phyloP scores from a whole-genome alignment of 1,140 invertebrate genomes.

The Tetranychus urticae region DNA sequence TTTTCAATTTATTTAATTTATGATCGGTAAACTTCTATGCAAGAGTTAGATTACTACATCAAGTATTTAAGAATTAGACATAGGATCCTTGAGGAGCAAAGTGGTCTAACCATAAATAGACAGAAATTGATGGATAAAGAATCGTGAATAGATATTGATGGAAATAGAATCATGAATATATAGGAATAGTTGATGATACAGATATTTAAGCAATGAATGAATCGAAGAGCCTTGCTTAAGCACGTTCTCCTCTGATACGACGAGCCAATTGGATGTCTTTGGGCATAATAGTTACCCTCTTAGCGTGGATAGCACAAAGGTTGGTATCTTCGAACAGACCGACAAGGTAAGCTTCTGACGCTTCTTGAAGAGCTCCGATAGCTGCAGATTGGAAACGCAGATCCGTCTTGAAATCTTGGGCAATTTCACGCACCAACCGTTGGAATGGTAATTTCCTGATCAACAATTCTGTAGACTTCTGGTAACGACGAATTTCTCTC shows the following conservation, averaged over 20 bases:
- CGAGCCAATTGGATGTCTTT: constrained; percentile 78
- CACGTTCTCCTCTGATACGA: constrained; percentile 26
- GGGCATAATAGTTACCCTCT: constrained; percentile 84
- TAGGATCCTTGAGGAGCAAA: no score
- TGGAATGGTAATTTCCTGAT: constrained; percentile 28
- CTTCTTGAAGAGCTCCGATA: constrained; percentile 51
- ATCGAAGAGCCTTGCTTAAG: constrained; percentile 7
- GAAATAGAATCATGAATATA: no score
- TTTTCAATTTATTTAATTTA: no score
- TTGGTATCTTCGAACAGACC: constrained; percentile 76
- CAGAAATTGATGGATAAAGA: no score
- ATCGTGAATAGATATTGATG: no score
- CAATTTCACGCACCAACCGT: constrained; percentile 37
- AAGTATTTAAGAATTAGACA: no score
- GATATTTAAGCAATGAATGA: no score
- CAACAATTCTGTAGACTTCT: constrained; percentile 48
- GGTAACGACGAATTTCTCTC: constrained; percentile 31
- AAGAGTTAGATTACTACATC: no score
- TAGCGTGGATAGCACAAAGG: constrained; percentile 23
- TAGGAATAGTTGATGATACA: no score
- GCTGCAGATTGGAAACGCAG: constrained; percentile 53
- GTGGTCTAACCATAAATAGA: no score
- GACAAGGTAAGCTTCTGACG: constrained; percentile 64
- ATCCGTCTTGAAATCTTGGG: constrained; percentile 51
- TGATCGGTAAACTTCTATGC: no score